Evolutionary conservation across 1,140 invertebrate species (phyloP), one percentile per base, ranked within the genome.

Genomic region (Portunus trituberculatus): DNA sequence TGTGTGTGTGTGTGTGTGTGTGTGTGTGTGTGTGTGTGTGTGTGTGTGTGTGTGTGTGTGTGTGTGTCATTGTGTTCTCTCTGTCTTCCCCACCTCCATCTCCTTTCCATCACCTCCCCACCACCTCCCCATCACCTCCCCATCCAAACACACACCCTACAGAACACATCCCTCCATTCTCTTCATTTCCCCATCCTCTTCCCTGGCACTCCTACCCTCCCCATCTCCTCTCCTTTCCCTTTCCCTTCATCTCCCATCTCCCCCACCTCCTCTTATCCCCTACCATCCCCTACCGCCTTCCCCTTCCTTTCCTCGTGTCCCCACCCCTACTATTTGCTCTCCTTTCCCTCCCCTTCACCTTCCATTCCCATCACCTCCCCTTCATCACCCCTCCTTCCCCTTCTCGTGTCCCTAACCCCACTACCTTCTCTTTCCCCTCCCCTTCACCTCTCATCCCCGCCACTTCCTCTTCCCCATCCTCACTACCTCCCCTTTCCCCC

Each of bases 1-100:
- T 82, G 67, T 92, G 91, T 83, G 91, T 92, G 91, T 92, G 91
- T 83, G 91, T 92, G 91, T 45, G 67, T 76, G 90, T 32, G 46
- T 92, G 67, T 45, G 67, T 82, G 67, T 92, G 67, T 82, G 67
- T 92, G 31, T 39, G 31, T 45, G 52, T 92, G 91, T 28, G 59
- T 76, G 91, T 76, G 52, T 52, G 45, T 48, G 45, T 20, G 90
- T 29, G 39, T 88, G 39, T 39, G 39, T 39, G 39, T 39, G 39
- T 39, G 39, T 39, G 39, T 39, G 39, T 39, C 1, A 2, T 1
- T 39, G 39, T 39, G 39, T 39, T 1, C 12, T 29, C 83, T 4
- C 83, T 86, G 83, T 86, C 28, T 86, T 86, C n/a, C 83, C n/a
- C 48, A 7, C 48, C 48, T 14, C 14, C 4, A 12, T 12, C 12